phyloP scores from a whole-genome alignment of 2,888 invertebrate genomes.

The Epirrhoe alternata region DNA sequence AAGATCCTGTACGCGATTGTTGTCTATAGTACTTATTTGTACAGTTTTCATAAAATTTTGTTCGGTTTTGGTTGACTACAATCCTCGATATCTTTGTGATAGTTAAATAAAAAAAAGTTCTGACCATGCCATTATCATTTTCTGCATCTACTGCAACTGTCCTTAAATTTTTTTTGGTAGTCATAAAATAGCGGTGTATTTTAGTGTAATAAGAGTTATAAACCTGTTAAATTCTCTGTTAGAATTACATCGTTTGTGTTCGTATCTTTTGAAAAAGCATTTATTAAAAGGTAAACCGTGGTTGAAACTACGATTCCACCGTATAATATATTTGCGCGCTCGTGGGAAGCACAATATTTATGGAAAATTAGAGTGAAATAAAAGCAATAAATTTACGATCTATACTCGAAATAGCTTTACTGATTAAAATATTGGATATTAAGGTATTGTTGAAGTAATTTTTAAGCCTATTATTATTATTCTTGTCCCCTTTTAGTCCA shows the following conservation, averaged over 20 bases:
- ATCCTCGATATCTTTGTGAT: no score
- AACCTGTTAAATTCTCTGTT: neutral
- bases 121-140: no score
- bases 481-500: conserved; percentile 15
- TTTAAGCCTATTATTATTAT: conserved; percentile 8
- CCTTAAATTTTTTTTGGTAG: no score
- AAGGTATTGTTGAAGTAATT: conserved; percentile 7
- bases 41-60: no score
- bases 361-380: conserved; percentile 16
- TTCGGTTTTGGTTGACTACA: no score
- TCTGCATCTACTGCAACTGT: no score
- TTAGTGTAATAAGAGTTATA: no score
- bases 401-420: conserved; percentile 15
- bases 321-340: neutral
- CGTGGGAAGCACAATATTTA: neutral
- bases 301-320: neutral
- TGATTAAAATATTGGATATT: conserved; percentile 20
- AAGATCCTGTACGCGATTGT: no score
- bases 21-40: no score
- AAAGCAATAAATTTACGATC: conserved; percentile 17
- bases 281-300: neutral
- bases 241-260: neutral
- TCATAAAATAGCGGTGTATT: no score
- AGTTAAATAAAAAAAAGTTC: no score
- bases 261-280: no score